Percentiles rank a stretch among this genome's conserved stretches.
Evolutionary conservation across 37 sponge, comb jelly and placozoan species (phyloP).

Genomic region (Geodia barretti): DNA sequence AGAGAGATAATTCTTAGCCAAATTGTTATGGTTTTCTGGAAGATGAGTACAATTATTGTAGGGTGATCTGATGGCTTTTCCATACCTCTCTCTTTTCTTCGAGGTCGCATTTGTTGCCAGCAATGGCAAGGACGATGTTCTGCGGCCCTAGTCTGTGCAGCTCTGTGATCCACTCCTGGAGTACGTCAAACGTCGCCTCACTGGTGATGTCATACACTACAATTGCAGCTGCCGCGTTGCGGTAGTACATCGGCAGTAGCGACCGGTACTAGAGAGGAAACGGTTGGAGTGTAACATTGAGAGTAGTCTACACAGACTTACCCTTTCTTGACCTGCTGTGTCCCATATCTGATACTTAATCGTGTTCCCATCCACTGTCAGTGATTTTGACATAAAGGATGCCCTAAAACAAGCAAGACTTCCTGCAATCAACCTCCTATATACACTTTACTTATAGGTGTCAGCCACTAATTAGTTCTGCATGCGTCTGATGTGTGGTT

Average conservation of each 20-base stretch:
- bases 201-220: constrained; percentile 91
- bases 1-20: too few species aligned
- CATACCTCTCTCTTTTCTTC: constrained; percentile 85
- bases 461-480: neutral
- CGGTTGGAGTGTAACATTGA: neutral
- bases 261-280: constrained; percentile 75
- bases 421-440: neutral
- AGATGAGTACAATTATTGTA: too few species aligned
- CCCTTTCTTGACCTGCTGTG: constrained; percentile 90
- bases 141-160: constrained; percentile 79
- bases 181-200: constrained; percentile 55
- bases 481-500: neutral
- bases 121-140: constrained; percentile 86
- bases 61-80: too few species aligned
- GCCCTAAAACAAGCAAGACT: too few species aligned
- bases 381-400: constrained; percentile 87
- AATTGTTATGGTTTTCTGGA: too few species aligned
- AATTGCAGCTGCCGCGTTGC: constrained; percentile 91
- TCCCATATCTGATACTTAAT: constrained; percentile 92
- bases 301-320: constrained; percentile 4
- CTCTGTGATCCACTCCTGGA: constrained; percentile 87
- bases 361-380: constrained; percentile 68
- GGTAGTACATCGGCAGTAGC: constrained; percentile 90
- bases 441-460: neutral
- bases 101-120: constrained; percentile 90